These are phyloP conservation scores for Macroglossus sobrinus DNA, from an alignment of 2,113 vertebrate genomes.

Conservation along the genomic window DNA sequence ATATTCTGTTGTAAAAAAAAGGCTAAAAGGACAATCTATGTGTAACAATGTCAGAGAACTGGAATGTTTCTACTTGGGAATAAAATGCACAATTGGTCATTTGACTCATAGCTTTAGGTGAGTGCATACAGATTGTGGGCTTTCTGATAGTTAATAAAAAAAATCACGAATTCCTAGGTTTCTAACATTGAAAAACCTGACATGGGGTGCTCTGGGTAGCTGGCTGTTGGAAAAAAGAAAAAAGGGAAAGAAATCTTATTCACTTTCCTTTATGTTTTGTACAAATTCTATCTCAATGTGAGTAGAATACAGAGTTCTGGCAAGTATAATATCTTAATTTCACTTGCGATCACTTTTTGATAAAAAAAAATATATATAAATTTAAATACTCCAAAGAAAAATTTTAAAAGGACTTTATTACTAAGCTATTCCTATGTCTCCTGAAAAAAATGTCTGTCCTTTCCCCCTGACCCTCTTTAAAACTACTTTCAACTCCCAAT, in stretches of 20 bases:
- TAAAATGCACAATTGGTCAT: conserved; percentile 59
- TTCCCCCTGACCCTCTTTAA: not conserved
- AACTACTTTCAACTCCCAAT: not conserved
- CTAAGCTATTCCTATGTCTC: not conserved
- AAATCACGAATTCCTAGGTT: not conserved
- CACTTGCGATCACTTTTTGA: not conserved
- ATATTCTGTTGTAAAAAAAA: conserved; percentile 47
- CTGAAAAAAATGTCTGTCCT: not conserved
- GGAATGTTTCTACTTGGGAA: conserved; percentile 44
- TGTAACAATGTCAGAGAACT: conserved; percentile 47
- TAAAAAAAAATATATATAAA: not conserved
- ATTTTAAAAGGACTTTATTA: not conserved
- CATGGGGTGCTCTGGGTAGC: not conserved
- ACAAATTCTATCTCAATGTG: not conserved
- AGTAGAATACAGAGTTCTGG: not conserved
- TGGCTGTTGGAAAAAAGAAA: not conserved
- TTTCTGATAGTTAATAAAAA: conserved; percentile 1
- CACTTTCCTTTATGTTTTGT: not conserved
- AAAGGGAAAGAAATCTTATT: not conserved
- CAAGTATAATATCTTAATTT: not conserved
- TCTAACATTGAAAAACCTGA: not conserved
- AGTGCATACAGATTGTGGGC: not conserved
- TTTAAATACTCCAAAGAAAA: not conserved
- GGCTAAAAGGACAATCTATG: conserved; percentile 58
- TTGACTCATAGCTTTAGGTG: conserved; percentile 42